phyloP scores from a whole-genome alignment of 2,113 vertebrate genomes.

The Hippoglossus stenolepis region DNA sequence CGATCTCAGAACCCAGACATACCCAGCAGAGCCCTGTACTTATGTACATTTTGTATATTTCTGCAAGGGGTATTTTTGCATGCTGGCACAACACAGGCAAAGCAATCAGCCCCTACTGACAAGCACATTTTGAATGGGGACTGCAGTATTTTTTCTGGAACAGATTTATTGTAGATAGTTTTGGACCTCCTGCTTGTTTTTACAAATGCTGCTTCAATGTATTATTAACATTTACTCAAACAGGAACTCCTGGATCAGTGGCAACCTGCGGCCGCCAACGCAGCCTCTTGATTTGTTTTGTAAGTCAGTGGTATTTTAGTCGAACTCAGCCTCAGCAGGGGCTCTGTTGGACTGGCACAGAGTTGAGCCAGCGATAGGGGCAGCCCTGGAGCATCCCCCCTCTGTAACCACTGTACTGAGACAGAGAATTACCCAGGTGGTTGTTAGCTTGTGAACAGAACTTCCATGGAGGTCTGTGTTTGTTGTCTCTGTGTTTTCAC shows the following conservation, averaged over 20 bases:
- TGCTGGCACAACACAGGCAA: neutral
- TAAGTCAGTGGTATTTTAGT: neutral
- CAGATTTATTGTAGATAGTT: neutral
- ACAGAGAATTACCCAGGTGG: constrained; percentile 33
- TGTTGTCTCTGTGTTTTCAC: constrained; percentile 41
- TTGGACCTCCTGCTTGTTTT: neutral
- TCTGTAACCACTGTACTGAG: constrained; percentile 29
- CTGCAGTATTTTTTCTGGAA: neutral
- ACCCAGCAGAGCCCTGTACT: no score
- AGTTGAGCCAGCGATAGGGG: constrained; percentile 16
- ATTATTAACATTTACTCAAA: constrained; percentile 12
- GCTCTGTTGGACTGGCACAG: constrained; percentile 15
- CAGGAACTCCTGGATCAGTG: neutral
- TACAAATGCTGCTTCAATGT: neutral
- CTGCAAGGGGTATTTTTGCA: neutral
- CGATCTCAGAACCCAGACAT: no score
- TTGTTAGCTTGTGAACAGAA: constrained; percentile 29
- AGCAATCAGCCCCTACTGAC: neutral
- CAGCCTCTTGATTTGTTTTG: constrained; percentile 3
- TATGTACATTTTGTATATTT: neutral
- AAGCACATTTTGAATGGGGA: neutral
- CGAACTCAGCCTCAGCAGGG: constrained; percentile 16
- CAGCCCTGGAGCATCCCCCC: constrained; percentile 30
- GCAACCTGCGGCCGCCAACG: neutral
- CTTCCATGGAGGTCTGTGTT: constrained; percentile 12